These are phyloP conservation scores for Acanthurus leucopareius DNA, from an alignment of 2,797 vertebrate genomes.

Conservation along the genomic window DNA sequence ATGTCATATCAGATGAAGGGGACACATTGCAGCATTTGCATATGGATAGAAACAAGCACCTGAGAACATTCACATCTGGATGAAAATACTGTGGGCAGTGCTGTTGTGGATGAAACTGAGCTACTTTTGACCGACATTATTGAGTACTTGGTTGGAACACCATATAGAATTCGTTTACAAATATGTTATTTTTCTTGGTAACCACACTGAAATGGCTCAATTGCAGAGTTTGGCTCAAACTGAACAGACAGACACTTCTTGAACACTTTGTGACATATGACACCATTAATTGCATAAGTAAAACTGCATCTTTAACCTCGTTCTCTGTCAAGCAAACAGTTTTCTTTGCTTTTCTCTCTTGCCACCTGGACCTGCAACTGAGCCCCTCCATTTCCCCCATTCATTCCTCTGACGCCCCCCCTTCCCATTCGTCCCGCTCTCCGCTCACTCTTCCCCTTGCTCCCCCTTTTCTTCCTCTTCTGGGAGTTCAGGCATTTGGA, in stretches of 20 bases:
- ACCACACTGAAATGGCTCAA: conserved; percentile 9
- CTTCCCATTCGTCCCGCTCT: conserved; percentile 57
- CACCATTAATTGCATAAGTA: conserved; percentile 12
- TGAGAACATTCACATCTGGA: conserved; percentile 45
- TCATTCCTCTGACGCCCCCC: conserved; percentile 56
- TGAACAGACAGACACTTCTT: conserved; percentile 14
- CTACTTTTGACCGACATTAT: conserved; percentile 27
- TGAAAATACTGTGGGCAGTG: not conserved
- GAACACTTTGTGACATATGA: conserved; percentile 9
- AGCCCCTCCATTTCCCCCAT: conserved; percentile 62
- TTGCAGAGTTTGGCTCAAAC: conserved; percentile 4
- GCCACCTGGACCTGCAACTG: conserved; percentile 73
- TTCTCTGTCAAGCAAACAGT: conserved; percentile 22
- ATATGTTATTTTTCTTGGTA: conserved; percentile 37
- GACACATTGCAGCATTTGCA: conserved; percentile 18
- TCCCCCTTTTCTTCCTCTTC: conserved; percentile 81
- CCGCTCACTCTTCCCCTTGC: conserved; percentile 66
- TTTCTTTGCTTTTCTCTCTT: conserved; percentile 47
- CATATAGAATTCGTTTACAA: conserved; percentile 18
- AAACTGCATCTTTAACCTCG: conserved; percentile 32
- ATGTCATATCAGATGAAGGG: conserved; percentile 48
- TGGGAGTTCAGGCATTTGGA: conserved; percentile 90
- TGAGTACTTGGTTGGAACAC: not conserved
- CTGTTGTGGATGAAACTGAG: not conserved
- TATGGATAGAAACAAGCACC: conserved; percentile 28